Percentiles rank a stretch among this genome's conserved stretches.
Conservation (phyloP, 2,797 vertebrate genomes). For the Falco concolor region DNA sequence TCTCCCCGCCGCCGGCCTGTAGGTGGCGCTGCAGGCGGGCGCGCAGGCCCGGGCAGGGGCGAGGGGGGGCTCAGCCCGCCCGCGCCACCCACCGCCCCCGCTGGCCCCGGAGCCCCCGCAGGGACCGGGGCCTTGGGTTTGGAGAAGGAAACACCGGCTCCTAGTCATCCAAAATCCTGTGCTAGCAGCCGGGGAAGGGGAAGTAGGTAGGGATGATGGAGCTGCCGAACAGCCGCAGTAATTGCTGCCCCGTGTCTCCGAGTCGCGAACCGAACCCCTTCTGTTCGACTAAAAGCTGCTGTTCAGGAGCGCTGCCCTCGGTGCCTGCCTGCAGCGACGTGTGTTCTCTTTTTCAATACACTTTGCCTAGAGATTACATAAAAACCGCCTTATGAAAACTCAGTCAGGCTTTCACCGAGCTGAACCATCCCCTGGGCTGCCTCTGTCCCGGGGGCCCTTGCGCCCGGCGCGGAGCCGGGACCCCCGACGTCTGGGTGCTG, state of each 20-base stretch:
- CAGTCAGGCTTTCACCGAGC: background rate
- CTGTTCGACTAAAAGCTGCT: background rate
- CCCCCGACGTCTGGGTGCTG: background rate
- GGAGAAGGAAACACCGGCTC: accelerated
- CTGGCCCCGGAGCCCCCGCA: too few relatives aligned
- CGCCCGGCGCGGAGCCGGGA: background rate
- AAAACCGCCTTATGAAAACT: background rate
- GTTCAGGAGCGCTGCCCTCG: accelerated
- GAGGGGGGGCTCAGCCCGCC: too few relatives aligned
- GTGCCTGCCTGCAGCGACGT: background rate
- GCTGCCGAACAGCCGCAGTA: accelerated
- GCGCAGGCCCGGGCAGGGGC: too few relatives aligned
- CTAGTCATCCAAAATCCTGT: accelerated
- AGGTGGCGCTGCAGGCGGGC: background rate
- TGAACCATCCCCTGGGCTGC: background rate
- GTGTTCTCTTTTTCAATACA: accelerated
- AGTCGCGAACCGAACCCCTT: background rate
- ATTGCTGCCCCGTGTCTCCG: background rate
- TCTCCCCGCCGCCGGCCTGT: background rate
- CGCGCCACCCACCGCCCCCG: too few relatives aligned
- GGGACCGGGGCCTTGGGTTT: too few relatives aligned
- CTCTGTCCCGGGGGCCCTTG: too few relatives aligned
- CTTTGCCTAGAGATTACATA: background rate
- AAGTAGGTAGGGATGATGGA: accelerated
- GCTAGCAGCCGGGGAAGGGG: background rate